Evolutionary conservation across 2,888 invertebrate genomes (phyloP).

Genomic region (Esperia sulphurella): DNA sequence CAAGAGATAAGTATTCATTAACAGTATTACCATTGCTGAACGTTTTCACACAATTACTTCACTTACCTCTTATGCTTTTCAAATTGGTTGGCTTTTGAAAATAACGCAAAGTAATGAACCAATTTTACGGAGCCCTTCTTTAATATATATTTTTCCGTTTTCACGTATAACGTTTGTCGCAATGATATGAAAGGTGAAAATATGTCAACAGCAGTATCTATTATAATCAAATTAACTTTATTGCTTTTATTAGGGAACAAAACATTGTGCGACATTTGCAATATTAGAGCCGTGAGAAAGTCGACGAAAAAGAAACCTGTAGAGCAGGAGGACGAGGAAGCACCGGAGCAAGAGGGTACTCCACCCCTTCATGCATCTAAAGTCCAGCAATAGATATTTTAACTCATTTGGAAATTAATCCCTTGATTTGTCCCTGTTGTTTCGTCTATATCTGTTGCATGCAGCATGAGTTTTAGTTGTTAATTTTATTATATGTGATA

Average conservation of each 20-base stretch:
- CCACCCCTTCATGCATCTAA: slow-evolving; percentile 17
- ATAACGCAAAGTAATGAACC: too few relatives aligned
- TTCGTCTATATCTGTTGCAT: slow-evolving; percentile 31
- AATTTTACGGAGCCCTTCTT: too few relatives aligned
- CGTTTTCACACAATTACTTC: background rate
- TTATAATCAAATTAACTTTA: slow-evolving; percentile 32
- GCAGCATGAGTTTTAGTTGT: slow-evolving; percentile 33
- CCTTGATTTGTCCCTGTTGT: slow-evolving; percentile 15
- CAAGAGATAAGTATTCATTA: slow-evolving; percentile 2
- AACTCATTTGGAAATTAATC: background rate
- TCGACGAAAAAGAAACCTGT: slow-evolving; percentile 82
- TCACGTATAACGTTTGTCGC: too few relatives aligned
- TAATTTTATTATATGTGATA: slow-evolving; percentile 6
- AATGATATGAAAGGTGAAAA: background rate
- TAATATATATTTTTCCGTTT: too few relatives aligned
- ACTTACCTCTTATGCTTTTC: background rate
- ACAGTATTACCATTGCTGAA: slow-evolving; percentile 3
- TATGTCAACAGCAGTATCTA: background rate
- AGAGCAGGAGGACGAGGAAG: slow-evolving; percentile 66
- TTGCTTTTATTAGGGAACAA: slow-evolving; percentile 88
- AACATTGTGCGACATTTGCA: slow-evolving; percentile 93
- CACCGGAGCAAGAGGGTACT: slow-evolving; percentile 66
- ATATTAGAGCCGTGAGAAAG: slow-evolving; percentile 86
- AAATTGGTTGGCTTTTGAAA: background rate
- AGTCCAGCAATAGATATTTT: slow-evolving; percentile 4